Evolutionary conservation across 2,113 vertebrate genomes (phyloP).

Genomic region (Pseudorectes ferrugineus): DNA sequence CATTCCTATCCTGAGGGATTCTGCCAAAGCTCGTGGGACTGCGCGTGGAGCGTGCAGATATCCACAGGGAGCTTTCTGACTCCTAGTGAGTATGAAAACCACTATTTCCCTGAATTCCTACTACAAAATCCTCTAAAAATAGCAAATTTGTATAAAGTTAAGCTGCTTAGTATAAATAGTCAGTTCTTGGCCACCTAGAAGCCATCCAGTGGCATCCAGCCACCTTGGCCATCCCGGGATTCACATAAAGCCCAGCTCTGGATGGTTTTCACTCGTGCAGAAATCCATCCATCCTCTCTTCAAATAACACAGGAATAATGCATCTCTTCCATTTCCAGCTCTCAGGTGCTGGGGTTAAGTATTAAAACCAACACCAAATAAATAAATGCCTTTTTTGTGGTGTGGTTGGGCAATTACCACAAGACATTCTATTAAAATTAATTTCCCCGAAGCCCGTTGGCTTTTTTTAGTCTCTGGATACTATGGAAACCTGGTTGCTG

Average conservation of each 20-base stretch:
- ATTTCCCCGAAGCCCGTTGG: constrained; percentile 20
- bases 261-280: not conserved
- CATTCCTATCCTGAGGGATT: not conserved
- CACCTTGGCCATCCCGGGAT: not conserved
- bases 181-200: not conserved
- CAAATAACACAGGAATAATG: not conserved
- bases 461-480: constrained; percentile 58
- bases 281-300: not conserved
- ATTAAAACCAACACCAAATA: not conserved
- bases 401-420: not conserved
- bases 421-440: constrained; percentile 42
- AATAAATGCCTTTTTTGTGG: not conserved
- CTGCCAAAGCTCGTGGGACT: not conserved
- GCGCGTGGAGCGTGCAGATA: not conserved
- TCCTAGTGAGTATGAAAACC: not conserved
- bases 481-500: constrained; percentile 55
- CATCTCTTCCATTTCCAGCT: not conserved
- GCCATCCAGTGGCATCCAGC: not conserved
- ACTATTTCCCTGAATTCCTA: not conserved
- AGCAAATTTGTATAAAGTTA: not conserved
- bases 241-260: not conserved
- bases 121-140: not conserved
- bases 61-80: not conserved
- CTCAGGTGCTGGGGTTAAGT: not conserved
- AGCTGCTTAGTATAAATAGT: not conserved